Evolutionary conservation across 2,113 vertebrate species (phyloP).

Genomic region (Ageneiosus marmoratus): DNA sequence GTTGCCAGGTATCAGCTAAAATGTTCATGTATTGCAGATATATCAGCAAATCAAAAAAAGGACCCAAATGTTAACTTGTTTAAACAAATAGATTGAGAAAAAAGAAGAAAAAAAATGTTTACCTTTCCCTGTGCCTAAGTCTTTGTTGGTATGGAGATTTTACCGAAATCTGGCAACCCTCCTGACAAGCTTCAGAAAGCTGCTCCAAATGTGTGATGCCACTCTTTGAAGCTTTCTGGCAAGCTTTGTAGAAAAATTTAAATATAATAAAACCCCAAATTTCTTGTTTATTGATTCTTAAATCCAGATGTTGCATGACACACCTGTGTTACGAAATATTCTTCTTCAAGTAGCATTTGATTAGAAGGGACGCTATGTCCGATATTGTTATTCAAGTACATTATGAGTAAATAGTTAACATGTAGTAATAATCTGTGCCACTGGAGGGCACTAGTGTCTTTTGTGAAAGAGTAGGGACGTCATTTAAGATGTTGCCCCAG

Average conservation of each 20-base stretch:
- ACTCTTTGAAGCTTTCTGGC: not conserved
- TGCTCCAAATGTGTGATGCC: too few relatives aligned
- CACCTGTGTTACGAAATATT: not conserved
- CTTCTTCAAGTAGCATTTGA: not conserved
- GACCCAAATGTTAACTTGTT: not conserved
- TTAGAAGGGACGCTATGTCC: not conserved
- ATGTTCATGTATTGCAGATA: not conserved
- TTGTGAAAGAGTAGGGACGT: not conserved
- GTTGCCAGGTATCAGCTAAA: not conserved
- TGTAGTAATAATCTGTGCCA: slow-evolving; percentile 13
- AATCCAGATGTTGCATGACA: not conserved
- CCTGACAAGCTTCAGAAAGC: too few relatives aligned
- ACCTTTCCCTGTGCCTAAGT: not conserved
- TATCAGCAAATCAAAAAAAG: not conserved
- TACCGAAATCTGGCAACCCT: too few relatives aligned
- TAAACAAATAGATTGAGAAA: not conserved
- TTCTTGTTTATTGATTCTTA: not conserved
- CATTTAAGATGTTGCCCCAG: not conserved
- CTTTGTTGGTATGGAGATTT: not conserved
- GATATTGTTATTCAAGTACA: not conserved
- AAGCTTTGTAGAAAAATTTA: not conserved
- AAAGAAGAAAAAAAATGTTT: not conserved
- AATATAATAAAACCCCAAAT: too few relatives aligned
- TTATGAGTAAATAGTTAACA: not conserved
- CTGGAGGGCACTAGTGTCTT: slow-evolving; percentile 18